Conservation (phyloP, 2,113 vertebrate genomes). For the Mobula hypostoma region DNA sequence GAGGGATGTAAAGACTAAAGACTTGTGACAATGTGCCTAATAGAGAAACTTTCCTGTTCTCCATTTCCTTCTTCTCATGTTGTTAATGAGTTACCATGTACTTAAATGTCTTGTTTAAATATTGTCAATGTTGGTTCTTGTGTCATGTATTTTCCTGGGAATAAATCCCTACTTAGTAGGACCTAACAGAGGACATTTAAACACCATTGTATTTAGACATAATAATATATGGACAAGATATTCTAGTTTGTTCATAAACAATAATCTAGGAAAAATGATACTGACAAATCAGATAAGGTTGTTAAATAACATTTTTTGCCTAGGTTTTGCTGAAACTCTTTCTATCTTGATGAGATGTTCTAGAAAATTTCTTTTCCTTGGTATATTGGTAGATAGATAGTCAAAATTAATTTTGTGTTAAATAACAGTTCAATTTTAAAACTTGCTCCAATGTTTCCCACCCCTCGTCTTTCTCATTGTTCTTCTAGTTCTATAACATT, state of each 20-base stretch:
- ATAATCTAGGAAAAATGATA: background rate
- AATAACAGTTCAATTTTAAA: too few relatives aligned
- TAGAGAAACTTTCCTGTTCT: background rate
- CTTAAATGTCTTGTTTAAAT: background rate
- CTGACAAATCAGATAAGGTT: background rate
- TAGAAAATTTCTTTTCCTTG: too few relatives aligned
- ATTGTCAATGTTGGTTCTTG: background rate
- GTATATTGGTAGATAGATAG: too few relatives aligned
- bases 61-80: background rate
- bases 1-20: background rate
- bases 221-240: background rate
- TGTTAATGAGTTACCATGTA: background rate
- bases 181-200: background rate
- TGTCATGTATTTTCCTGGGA: background rate
- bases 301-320: background rate
- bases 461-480: too few relatives aligned
- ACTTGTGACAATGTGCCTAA: background rate
- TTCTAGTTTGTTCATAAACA: background rate
- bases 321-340: background rate
- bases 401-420: too few relatives aligned
- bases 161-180: background rate
- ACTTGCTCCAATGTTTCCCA: too few relatives aligned
- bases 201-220: background rate
- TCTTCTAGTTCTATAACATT: too few relatives aligned
- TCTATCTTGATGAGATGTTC: background rate